Evolutionary conservation across 2,888 invertebrate species (phyloP).

Genomic region (Branchinecta sandiegonensis): DNA sequence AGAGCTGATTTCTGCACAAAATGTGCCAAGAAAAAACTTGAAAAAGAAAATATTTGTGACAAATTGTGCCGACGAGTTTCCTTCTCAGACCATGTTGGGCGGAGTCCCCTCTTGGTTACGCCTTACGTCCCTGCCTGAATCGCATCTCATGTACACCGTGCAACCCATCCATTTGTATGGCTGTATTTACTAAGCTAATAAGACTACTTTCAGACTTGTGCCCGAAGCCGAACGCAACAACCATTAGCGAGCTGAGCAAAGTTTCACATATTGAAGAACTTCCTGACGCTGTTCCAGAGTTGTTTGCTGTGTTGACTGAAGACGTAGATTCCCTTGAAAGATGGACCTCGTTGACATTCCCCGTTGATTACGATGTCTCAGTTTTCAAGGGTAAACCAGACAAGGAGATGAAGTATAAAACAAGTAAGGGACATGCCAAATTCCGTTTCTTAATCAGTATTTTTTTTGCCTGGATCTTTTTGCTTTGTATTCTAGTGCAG

Average conservation of each 20-base stretch:
- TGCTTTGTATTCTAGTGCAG: too few species aligned
- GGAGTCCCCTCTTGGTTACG: too few species aligned
- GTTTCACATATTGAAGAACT: constrained; percentile 71
- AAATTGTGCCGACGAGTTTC: too few species aligned
- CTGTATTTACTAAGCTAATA: too few species aligned
- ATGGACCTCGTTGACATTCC: constrained; percentile 68
- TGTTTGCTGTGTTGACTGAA: constrained; percentile 66
- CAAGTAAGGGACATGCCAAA: constrained; percentile 44
- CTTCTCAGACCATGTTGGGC: too few species aligned
- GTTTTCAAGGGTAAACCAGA: constrained; percentile 49
- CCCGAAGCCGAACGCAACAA: constrained; percentile 64
- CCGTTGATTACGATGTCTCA: constrained; percentile 47
- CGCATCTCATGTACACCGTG: too few species aligned
- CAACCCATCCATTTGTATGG: too few species aligned
- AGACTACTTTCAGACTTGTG: constrained; percentile 56
- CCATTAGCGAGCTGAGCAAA: constrained; percentile 48
- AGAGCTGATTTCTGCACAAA: too few species aligned
- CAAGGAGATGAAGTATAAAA: constrained; percentile 52
- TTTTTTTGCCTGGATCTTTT: too few species aligned
- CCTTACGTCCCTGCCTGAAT: too few species aligned
- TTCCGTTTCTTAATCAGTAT: constrained; percentile 22
- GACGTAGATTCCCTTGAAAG: constrained; percentile 58
- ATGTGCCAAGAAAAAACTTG: too few species aligned
- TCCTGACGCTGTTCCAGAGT: constrained; percentile 60
- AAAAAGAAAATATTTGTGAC: too few species aligned